Percentiles rank a stretch among this genome's conserved stretches.
phyloP scores from a whole-genome alignment of 92 coral and sea anemone species.

The Actinostola sp. region DNA sequence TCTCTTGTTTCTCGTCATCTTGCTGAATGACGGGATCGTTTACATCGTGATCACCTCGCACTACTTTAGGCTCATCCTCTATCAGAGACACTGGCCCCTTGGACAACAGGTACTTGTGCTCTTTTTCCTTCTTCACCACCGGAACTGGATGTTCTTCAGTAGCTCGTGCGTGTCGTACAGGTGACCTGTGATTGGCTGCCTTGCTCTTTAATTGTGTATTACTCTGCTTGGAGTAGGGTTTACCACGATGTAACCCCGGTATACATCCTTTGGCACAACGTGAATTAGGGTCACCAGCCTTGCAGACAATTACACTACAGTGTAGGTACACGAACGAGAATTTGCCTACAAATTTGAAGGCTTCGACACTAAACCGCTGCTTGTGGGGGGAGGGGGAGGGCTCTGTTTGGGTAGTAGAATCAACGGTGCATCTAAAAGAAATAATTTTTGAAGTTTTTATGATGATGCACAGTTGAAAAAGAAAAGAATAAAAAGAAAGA shows the following conservation, averaged over 20 bases:
- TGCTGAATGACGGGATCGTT: slow-evolving; percentile 1
- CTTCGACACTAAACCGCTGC: slow-evolving; percentile 80
- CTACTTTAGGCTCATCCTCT: slow-evolving; percentile 38
- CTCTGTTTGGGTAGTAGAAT: slow-evolving; percentile 66
- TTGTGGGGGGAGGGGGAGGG: slow-evolving; percentile 65
- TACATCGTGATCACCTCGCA: not conserved
- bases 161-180: slow-evolving; percentile 29
- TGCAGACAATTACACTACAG: slow-evolving; percentile 86
- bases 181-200: slow-evolving; percentile 21
- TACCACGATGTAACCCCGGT: slow-evolving; percentile 53
- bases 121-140: slow-evolving; percentile 27
- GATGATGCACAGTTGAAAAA: not conserved
- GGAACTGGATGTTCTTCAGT: slow-evolving; percentile 18
- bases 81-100: slow-evolving; percentile 68
- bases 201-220: not conserved
- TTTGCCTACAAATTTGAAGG: slow-evolving; percentile 80
- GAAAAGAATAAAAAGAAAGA: not conserved
- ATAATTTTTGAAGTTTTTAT: not conserved
- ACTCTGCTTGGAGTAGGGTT: slow-evolving; percentile 12
- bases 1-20: slow-evolving; percentile 11
- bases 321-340: slow-evolving; percentile 85
- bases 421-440: slow-evolving; percentile 64
- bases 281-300: slow-evolving; percentile 70
- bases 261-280: slow-evolving; percentile 84
- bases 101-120: slow-evolving; percentile 64